These are phyloP conservation scores for Marcusenius ussheri DNA, from an alignment of 2,113 vertebrate species.

Conservation along the genomic window DNA sequence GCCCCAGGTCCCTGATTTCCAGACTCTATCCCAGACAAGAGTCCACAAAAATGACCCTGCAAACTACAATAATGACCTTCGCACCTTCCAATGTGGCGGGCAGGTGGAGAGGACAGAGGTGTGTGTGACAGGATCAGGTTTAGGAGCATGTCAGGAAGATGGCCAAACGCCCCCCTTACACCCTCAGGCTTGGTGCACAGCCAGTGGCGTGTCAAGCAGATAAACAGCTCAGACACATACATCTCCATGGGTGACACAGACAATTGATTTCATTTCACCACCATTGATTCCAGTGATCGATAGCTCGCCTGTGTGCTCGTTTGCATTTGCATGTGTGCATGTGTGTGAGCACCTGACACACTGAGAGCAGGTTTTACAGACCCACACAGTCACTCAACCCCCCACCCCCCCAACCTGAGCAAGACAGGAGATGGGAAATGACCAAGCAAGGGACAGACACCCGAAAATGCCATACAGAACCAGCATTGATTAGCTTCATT, in stretches of 20 bases:
- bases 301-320: background rate
- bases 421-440: background rate
- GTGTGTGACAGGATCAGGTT: slow-evolving; percentile 55
- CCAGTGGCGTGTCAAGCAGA: background rate
- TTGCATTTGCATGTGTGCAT: background rate
- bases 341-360: background rate
- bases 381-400: background rate
- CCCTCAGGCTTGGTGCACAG: slow-evolving; percentile 24
- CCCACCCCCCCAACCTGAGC: background rate
- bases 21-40: background rate
- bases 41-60: background rate
- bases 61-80: background rate
- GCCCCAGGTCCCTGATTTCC: background rate
- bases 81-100: background rate
- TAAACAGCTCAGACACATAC: background rate
- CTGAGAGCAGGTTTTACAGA: background rate
- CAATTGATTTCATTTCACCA: background rate
- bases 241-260: background rate
- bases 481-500: background rate
- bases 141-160: slow-evolving; percentile 68
- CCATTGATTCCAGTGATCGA: background rate
- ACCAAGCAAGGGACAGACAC: background rate
- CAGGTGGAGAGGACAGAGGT: slow-evolving; percentile 39
- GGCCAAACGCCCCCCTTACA: slow-evolving; percentile 43
- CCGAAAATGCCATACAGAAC: background rate